A percentile compares a stretch with the other conserved stretches of the same genome.
These are phyloP conservation scores for Fregetta grallaria DNA, from an alignment of 2,113 vertebrate genomes.

Conservation along the genomic window DNA sequence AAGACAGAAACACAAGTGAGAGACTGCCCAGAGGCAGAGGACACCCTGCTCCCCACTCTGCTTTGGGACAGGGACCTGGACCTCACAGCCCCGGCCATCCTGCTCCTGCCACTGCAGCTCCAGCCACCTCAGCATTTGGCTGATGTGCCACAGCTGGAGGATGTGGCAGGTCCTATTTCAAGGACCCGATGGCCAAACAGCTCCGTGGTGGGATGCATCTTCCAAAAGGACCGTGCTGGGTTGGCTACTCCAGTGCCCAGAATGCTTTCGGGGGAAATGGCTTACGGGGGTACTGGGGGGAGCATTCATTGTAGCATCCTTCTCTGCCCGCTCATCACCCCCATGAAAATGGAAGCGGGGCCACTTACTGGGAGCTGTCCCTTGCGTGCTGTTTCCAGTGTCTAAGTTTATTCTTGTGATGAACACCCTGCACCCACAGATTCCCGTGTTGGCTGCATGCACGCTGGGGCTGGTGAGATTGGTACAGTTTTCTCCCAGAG, in stretches of 20 bases:
- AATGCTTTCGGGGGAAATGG: not conserved
- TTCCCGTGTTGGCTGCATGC: accelerated
- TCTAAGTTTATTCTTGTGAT: not conserved
- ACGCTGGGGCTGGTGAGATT: accelerated
- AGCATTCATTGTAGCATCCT: accelerated
- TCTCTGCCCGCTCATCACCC: not conserved
- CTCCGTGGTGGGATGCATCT: not conserved
- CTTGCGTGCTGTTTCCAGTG: accelerated
- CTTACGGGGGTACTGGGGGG: accelerated
- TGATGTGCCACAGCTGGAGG: not conserved
- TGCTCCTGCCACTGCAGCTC: not conserved
- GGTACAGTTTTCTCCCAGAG: not conserved
- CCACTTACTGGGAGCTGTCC: not conserved
- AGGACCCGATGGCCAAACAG: not conserved
- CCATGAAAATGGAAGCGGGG: not conserved
- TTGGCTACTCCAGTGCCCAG: accelerated
- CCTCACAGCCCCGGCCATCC: not conserved
- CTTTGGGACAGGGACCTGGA: not conserved
- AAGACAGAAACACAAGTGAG: not conserved
- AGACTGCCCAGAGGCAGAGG: not conserved
- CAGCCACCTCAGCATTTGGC: not conserved
- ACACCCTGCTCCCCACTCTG: not conserved
- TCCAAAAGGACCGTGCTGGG: not conserved
- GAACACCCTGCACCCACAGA: accelerated
- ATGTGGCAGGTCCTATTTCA: not conserved